Conservation (phyloP, 2,797 vertebrate genomes). For the Columba guinea region DNA sequence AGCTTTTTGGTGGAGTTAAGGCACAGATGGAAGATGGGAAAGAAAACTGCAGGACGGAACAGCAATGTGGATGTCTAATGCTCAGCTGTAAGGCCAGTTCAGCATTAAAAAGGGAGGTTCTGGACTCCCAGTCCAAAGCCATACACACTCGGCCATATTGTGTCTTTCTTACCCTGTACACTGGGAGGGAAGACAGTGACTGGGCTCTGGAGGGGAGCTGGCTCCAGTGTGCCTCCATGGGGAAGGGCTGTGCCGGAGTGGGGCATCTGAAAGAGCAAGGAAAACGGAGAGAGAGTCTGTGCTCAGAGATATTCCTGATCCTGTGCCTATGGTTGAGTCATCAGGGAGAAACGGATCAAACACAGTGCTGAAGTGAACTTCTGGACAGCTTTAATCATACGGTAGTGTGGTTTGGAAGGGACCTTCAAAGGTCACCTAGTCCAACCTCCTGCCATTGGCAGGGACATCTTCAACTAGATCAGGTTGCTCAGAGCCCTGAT, state of each 20-base stretch:
- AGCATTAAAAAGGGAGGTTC: background rate
- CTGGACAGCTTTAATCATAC: background rate
- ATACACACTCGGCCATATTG: background rate
- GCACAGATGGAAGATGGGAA: background rate
- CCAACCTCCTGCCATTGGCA: no score
- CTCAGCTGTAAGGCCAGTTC: background rate
- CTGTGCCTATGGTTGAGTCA: fast-evolving
- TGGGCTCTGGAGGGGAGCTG: background rate
- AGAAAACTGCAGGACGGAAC: background rate
- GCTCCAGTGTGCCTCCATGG: background rate
- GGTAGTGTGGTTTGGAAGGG: no score
- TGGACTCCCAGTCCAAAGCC: background rate
- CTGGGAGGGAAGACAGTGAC: background rate
- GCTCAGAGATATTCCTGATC: background rate
- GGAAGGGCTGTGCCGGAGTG: background rate
- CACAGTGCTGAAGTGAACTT: background rate
- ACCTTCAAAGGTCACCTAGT: no score
- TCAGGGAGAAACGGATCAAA: background rate
- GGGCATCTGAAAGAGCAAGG: background rate
- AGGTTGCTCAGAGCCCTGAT: no score
- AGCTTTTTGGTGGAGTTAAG: background rate
- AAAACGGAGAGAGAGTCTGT: background rate
- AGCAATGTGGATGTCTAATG: background rate
- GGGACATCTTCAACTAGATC: no score
- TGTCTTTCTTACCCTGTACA: background rate